Evolutionary conservation across 1,140 invertebrate species (phyloP).

Genomic region (Penaeus japonicus): DNA sequence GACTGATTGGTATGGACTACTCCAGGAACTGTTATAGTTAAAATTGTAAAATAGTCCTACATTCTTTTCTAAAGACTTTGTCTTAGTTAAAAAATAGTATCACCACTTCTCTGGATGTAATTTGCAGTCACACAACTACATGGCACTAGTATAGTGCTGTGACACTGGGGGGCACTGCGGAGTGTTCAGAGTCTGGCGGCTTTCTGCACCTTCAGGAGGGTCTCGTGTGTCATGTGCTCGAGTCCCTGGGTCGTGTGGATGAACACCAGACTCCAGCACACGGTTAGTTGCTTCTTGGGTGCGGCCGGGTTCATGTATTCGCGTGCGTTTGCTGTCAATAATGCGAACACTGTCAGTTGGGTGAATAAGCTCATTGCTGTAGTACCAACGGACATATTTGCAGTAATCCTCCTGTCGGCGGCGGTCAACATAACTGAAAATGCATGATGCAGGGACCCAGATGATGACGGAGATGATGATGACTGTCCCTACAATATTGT

Average conservation of each 20-base stretch:
- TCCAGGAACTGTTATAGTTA: too few relatives aligned
- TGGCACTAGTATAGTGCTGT: conserved; percentile 38
- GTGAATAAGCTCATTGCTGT: conserved; percentile 36
- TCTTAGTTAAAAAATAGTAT: too few relatives aligned
- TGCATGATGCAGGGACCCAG: conserved; percentile 79
- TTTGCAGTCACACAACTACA: neutral
- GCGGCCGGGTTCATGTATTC: conserved; percentile 15
- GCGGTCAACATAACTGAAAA: conserved; percentile 63
- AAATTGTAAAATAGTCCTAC: too few relatives aligned
- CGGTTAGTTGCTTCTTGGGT: conserved; percentile 6
- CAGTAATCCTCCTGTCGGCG: conserved; percentile 22
- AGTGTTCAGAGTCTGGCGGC: conserved; percentile 19
- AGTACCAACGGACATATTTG: conserved; percentile 40
- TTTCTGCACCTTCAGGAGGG: conserved; percentile 42
- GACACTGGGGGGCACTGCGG: conserved; percentile 37
- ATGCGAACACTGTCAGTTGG: conserved; percentile 38
- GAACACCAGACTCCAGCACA: conserved; percentile 8
- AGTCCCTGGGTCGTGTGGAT: conserved; percentile 6
- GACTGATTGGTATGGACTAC: too few relatives aligned
- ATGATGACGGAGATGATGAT: conserved; percentile 85
- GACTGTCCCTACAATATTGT: conserved; percentile 89
- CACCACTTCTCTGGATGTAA: too few relatives aligned
- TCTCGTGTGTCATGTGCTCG: conserved; percentile 24
- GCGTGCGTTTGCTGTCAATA: conserved; percentile 48
- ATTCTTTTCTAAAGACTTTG: too few relatives aligned